Base-by-base conservation (phyloP, 2,888 invertebrate species). In the Aethes cnicana region DNA sequence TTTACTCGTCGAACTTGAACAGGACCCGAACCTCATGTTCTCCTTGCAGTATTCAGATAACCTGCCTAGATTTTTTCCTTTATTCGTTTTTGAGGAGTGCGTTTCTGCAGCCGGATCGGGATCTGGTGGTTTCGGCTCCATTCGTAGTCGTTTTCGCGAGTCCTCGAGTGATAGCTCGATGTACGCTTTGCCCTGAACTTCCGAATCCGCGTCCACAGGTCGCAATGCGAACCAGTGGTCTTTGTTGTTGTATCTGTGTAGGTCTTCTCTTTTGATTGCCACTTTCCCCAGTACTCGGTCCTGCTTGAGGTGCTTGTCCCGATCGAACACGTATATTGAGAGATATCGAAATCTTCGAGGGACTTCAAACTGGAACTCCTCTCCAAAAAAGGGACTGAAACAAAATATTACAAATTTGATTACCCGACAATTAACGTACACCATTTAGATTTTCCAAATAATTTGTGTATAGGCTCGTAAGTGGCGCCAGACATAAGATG, bases 301-400 rank as follows among this genome's bases (percentile, higher is more conserved):
- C 75, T 95, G 95, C 75, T 95, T 96, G 80, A 95, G 91, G 69
- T 95, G 94, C 61, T 94, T 92, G 81, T 96, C 96, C 61, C 95
- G 92, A 79, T 97, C 97, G 87, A 95, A 96, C 68, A 97, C 94
- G 84, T 96, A 97, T 68, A 97, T 93, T 62, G 96, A 95, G 55
- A 97, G 91, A 85, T 95, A 96, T 65, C 97, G 93, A 88, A 97
- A 97, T 81, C 94, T 93, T 68, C 96, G 91, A 41, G 97, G 97
- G 62, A 97, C 96, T 83, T 97, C 96, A 77, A 97, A 97, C 80
- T 96, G 95, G 88, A 96, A 97, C 83, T 97, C 97, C 79, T 97
- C 97, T 56, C 96, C 96, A 81, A 96, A 97, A 85, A 97, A 97
- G 61, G 97, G 97, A 79, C 95, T 95, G 82, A 63, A 92, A 94